Evolutionary conservation across 2,113 vertebrate genomes (phyloP), one percentile per base, ranked within the genome.

Genomic region (Crotalus viridis): DNA sequence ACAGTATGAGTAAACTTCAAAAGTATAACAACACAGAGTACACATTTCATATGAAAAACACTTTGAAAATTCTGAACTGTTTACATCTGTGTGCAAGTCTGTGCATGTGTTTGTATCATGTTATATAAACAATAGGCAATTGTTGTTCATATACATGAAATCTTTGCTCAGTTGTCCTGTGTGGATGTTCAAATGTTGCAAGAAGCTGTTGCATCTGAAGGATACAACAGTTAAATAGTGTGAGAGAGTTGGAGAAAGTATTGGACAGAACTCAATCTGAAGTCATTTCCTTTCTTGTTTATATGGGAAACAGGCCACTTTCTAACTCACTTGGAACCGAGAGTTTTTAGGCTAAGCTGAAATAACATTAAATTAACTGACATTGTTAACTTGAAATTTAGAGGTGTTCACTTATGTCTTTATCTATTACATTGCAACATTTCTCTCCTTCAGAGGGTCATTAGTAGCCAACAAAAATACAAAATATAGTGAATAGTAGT

Each of bases 221-320:
- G 48, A 43, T 24, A 26, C 6, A 1, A 86, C 24, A 87, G 55
- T 21, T 21, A 22, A 57, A 61, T 3, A 61, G 17, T 61, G 12
- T 28, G 46, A 85, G 26, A 56, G 21, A 56, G 21, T 91, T 85
- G 69, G 51, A 85, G n/a, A 90, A 52, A 81, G 51, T 26, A 13
- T 55, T 87, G 90, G 55, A 87, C 24, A 28, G 85, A 91, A 48
- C 17, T 56, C 56, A 87, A 22, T 28, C 56, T 91, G 85, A 91
- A 87, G 91, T 59, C 43, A 91, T 91, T 91, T 91, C 85, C 91
- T 87, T 91, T 59, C 13, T 87, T 91, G 91, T 91, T 91, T 56
- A 87, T 19, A 87, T 91, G 56, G 91, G 91, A 91, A 91, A 51
- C 91, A 24, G 85, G 91, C 91, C 81, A 61, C 86, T 91, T 91